These are phyloP conservation scores for Glaucopsyche alexis DNA, from an alignment of 2,888 invertebrate species.

Conservation along the genomic window DNA sequence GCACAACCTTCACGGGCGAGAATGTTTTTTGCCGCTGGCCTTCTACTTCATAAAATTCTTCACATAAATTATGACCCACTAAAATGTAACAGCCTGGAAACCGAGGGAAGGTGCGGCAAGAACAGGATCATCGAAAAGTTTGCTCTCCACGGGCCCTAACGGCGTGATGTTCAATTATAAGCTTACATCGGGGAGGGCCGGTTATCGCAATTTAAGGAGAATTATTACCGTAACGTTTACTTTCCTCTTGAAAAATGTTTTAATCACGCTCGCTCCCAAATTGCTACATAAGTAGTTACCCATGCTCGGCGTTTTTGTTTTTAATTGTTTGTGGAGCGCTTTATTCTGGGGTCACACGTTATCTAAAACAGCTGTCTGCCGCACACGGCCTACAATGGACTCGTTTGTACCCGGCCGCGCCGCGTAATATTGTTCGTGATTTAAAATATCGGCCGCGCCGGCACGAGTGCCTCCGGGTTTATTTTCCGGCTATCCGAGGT, in stretches of 20 bases:
- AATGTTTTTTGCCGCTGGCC: conserved; percentile 1
- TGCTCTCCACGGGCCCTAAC: not conserved
- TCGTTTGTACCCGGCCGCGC: conserved; percentile 68
- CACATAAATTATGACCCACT: conserved; percentile 22
- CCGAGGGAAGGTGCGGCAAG: conserved; percentile 5
- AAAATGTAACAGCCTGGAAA: conserved; percentile 17
- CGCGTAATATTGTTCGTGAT: conserved; percentile 75
- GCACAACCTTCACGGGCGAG: not conserved
- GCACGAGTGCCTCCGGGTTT: conserved; percentile 56
- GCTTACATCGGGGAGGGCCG: not conserved
- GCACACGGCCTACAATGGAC: conserved; percentile 69
- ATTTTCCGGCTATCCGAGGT: conserved; percentile 68
- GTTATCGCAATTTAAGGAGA: conserved; percentile 4
- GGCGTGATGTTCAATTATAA: conserved; percentile 1
- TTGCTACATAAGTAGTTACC: conserved; percentile 42
- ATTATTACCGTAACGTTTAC: conserved; percentile 18
- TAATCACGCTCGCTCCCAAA: conserved; percentile 22
- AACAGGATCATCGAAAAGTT: conserved; percentile 9
- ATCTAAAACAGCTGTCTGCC: conserved; percentile 75
- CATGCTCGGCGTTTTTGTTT: conserved; percentile 51
- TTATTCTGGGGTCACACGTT: conserved; percentile 74
- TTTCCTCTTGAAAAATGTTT: conserved; percentile 9
- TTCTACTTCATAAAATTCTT: conserved; percentile 11
- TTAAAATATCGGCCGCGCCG: conserved; percentile 70
- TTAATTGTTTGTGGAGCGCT: conserved; percentile 60